A percentile compares a stretch with the other conserved stretches of the same genome.
These are phyloP conservation scores for Colossoma macropomum DNA, from an alignment of 2,113 vertebrate genomes.

Conservation along the genomic window DNA sequence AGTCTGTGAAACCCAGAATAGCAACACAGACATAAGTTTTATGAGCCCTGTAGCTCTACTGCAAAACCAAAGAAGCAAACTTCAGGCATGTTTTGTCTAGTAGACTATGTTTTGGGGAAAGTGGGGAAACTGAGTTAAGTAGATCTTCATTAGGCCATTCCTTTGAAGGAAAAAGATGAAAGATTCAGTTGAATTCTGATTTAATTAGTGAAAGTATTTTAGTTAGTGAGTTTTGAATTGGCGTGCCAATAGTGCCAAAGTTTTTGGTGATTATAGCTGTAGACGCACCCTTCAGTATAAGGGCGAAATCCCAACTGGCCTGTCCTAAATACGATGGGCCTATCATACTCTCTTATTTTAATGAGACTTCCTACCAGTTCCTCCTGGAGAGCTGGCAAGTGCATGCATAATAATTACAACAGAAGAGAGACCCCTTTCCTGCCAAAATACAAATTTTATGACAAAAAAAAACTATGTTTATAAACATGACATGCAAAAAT, in stretches of 20 bases:
- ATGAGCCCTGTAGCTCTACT: no score
- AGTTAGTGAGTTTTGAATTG: no score
- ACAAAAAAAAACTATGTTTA: not conserved
- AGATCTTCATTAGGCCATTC: no score
- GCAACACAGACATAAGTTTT: no score
- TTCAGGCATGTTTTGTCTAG: no score
- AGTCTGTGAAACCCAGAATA: no score
- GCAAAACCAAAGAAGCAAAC: no score
- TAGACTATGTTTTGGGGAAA: no score
- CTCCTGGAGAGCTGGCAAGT: not conserved
- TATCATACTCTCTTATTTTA: slow-evolving; percentile 10
- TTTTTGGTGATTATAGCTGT: not conserved
- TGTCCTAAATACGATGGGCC: not conserved
- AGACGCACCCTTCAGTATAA: not conserved
- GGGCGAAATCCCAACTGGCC: slow-evolving; percentile 2
- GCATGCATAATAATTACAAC: not conserved
- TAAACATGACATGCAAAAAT: not conserved
- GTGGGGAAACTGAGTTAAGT: no score
- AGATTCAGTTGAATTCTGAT: no score
- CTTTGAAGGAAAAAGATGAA: no score
- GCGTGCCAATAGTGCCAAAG: not conserved
- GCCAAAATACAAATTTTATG: slow-evolving; percentile 18
- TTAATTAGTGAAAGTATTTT: no score
- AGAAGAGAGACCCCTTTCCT: slow-evolving; percentile 3
- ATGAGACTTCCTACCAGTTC: slow-evolving; percentile 9